Evolutionary conservation across 2,797 vertebrate genomes (phyloP).

Genomic region (Brachyrhaphis roseni): DNA sequence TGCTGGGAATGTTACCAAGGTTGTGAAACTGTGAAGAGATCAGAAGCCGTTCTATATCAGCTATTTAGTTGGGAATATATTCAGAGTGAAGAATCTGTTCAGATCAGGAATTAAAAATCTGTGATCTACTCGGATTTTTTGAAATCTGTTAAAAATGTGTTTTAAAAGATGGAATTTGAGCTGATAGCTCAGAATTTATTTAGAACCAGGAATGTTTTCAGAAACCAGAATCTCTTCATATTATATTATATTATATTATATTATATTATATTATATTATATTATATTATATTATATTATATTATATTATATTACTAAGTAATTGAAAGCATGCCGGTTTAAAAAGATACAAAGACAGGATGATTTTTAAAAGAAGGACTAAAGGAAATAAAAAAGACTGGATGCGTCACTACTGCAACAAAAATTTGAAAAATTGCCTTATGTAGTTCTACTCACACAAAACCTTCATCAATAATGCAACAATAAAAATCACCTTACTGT

Average conservation of each 20-base stretch:
- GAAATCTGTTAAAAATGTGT: too few relatives aligned
- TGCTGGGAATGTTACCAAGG: not conserved
- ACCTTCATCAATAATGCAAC: not conserved
- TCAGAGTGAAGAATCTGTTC: not conserved
- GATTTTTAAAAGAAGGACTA: not conserved
- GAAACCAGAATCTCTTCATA: too few relatives aligned
- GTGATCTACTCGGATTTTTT: too few relatives aligned
- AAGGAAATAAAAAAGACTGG: not conserved
- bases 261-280: not conserved
- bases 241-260: too few relatives aligned
- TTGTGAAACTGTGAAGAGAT: not conserved
- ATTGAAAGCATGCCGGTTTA: not conserved
- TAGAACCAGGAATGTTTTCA: too few relatives aligned
- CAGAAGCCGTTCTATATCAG: not conserved
- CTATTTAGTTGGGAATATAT: too few relatives aligned
- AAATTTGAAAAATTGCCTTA: not conserved
- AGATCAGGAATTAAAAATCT: not conserved
- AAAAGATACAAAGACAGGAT: not conserved
- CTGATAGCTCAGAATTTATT: too few relatives aligned
- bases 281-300: not conserved
- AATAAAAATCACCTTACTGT: too few relatives aligned
- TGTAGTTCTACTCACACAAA: not conserved
- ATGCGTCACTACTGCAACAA: not conserved
- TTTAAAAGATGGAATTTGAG: too few relatives aligned
- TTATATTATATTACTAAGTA: not conserved